phyloP scores from a whole-genome alignment of 1,140 invertebrate genomes.

The Brachionus rotundiformis region DNA sequence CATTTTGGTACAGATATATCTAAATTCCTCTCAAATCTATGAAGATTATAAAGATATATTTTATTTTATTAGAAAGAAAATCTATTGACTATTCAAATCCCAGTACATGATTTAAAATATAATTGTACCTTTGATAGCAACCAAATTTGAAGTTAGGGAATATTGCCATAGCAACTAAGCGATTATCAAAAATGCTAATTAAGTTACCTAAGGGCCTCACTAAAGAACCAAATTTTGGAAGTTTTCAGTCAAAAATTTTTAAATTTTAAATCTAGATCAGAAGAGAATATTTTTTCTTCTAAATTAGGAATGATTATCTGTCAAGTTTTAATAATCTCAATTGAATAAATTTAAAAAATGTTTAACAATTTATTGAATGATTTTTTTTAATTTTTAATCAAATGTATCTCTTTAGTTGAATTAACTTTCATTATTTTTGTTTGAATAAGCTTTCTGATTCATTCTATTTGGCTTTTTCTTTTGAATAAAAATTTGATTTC shows the following conservation, averaged over 20 bases:
- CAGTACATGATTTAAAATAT: slow-evolving; percentile 35
- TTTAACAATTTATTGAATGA: too few relatives aligned
- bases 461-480: too few relatives aligned
- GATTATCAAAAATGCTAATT: slow-evolving; percentile 1
- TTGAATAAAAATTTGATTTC: too few relatives aligned
- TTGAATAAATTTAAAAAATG: too few relatives aligned
- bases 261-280: neutral
- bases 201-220: neutral
- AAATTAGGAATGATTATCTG: too few relatives aligned
- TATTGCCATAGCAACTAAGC: slow-evolving; percentile 1
- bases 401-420: too few relatives aligned
- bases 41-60: neutral
- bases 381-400: too few relatives aligned
- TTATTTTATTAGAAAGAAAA: neutral
- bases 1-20: neutral
- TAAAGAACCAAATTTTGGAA: neutral
- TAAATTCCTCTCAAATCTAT: neutral
- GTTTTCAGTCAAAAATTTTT: neutral
- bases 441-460: too few relatives aligned
- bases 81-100: neutral
- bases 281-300: too few relatives aligned
- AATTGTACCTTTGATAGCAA: slow-evolving; percentile 51
- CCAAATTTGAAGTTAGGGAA: neutral
- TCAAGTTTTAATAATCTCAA: too few relatives aligned
- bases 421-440: too few relatives aligned